These are phyloP conservation scores for Rousettus madagascariensis DNA, from an alignment of 2,797 vertebrate genomes.

Conservation along the genomic window DNA sequence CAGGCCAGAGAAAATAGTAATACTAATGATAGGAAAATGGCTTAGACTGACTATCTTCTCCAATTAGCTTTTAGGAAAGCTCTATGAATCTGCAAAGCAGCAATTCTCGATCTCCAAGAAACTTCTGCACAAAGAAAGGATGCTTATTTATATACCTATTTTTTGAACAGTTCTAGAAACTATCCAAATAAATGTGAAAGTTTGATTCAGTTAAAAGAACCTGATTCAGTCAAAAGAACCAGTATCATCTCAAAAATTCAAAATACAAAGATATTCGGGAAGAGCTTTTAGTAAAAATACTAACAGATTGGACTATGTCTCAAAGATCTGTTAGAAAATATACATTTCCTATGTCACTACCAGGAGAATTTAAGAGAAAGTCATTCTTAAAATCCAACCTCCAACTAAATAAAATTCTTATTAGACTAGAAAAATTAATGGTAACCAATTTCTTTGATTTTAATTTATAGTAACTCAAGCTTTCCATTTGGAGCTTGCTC, in stretches of 20 bases:
- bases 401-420: not conserved
- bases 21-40: not conserved
- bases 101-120: not conserved
- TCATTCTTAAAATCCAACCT: conserved; percentile 12
- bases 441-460: not conserved
- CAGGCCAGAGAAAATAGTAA: not conserved
- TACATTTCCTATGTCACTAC: not conserved
- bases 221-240: conserved; percentile 19
- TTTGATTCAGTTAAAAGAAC: conserved; percentile 27
- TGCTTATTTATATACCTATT: not conserved
- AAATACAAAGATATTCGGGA: not conserved
- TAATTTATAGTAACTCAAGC: not conserved
- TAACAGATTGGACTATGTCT: not conserved
- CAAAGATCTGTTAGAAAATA: not conserved
- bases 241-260: not conserved
- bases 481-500: not conserved
- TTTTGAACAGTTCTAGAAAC: not conserved
- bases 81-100: not conserved
- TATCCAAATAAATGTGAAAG: conserved; percentile 32
- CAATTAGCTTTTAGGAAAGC: not conserved
- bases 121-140: not conserved
- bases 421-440: not conserved
- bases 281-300: not conserved
- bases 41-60: not conserved
- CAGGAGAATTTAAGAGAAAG: not conserved